Evolutionary conservation across 2,113 vertebrate genomes (phyloP).

Genomic region (Mastomys coucha): DNA sequence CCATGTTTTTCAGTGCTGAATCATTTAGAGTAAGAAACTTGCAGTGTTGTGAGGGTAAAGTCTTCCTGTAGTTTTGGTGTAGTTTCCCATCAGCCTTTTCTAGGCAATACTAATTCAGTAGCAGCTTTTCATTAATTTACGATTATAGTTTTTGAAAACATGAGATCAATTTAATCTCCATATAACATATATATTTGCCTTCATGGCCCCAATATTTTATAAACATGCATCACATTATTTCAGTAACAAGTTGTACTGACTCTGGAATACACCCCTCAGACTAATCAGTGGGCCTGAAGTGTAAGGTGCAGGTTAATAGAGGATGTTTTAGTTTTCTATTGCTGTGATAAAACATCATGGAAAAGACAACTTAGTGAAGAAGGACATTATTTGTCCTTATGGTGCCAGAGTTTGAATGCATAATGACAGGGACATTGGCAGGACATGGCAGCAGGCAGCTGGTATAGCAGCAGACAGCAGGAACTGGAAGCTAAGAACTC

Average conservation of each 20-base stretch:
- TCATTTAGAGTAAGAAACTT: slow-evolving; percentile 3
- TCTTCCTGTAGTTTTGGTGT: neutral
- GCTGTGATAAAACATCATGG: neutral
- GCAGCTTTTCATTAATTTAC: neutral
- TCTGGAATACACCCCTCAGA: neutral
- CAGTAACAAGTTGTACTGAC: neutral
- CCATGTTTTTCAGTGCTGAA: neutral
- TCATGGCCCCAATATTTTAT: neutral
- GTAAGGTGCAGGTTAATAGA: neutral
- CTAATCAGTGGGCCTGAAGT: neutral
- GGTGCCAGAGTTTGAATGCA: neutral
- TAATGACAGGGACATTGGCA: neutral
- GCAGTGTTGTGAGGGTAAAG: neutral
- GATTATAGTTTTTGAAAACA: slow-evolving; percentile 4
- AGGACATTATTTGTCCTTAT: neutral
- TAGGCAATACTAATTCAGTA: neutral
- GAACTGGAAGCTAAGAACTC: neutral
- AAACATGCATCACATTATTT: slow-evolving; percentile 7
- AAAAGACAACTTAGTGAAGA: neutral
- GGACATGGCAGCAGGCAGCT: neutral
- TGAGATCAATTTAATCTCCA: neutral
- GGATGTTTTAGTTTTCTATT: neutral
- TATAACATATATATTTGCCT: neutral
- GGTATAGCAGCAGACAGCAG: neutral
- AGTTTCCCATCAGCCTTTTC: neutral